phyloP scores from a whole-genome alignment of 2,797 vertebrate genomes.

The Lacerta bilineata region DNA sequence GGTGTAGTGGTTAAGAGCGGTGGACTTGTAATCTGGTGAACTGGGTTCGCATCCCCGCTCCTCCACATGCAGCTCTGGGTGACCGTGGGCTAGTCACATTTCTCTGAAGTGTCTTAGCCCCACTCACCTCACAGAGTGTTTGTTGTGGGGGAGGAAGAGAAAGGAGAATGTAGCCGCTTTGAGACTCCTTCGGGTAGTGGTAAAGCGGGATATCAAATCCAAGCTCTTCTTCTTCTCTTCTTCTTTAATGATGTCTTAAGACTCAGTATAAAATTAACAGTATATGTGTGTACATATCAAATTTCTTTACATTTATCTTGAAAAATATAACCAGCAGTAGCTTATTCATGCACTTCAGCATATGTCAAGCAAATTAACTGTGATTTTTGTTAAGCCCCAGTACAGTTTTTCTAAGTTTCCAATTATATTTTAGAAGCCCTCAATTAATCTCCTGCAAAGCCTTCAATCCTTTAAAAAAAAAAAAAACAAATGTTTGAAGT shows the following conservation, averaged over 20 bases:
- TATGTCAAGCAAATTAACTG: constrained; percentile 46
- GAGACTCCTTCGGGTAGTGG: too few species aligned
- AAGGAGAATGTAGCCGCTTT: too few species aligned
- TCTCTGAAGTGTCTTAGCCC: too few species aligned
- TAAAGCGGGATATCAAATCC: too few species aligned
- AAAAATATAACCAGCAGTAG: neutral
- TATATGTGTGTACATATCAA: neutral
- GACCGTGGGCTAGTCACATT: too few species aligned
- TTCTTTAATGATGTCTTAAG: constrained; percentile 32
- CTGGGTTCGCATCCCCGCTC: too few species aligned
- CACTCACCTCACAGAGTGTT: too few species aligned
- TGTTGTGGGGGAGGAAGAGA: too few species aligned
- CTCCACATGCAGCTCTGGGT: too few species aligned
- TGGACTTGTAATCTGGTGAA: too few species aligned
- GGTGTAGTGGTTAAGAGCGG: too few species aligned
- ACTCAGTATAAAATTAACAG: constrained; percentile 6
- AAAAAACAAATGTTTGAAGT: constrained; percentile 35
- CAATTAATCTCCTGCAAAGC: constrained; percentile 54
- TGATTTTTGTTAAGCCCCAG: constrained; percentile 28
- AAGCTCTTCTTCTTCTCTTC: too few species aligned
- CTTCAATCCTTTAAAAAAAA: neutral
- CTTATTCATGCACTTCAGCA: constrained; percentile 47
- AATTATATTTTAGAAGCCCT: constrained; percentile 49
- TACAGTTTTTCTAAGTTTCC: constrained; percentile 56
- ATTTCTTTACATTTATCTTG: constrained; percentile 13